Conservation (phyloP, 1,140 invertebrate species). For the Pseudomyrmex gracilis region DNA sequence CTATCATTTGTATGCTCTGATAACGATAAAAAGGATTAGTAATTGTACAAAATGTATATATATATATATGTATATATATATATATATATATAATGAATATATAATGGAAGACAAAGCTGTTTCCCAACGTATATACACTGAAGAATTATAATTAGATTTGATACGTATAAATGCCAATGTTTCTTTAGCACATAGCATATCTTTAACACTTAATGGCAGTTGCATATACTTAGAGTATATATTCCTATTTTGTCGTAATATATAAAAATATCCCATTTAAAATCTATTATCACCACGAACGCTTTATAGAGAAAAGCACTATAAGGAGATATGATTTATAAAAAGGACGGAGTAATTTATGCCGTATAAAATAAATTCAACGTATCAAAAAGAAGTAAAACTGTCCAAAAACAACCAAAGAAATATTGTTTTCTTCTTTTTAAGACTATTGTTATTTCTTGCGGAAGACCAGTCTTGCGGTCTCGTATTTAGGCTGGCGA, state of each 20-base stretch:
- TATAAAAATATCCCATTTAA: slow-evolving; percentile 62
- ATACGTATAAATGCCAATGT: slow-evolving; percentile 35
- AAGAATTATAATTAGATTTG: slow-evolving; percentile 61
- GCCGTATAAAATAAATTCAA: slow-evolving; percentile 16
- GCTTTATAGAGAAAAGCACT: slow-evolving; percentile 56
- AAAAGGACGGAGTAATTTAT: slow-evolving; percentile 67
- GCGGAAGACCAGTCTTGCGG: slow-evolving; percentile 59
- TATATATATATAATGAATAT: not conserved
- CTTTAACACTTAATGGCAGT: slow-evolving; percentile 36
- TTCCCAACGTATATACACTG: slow-evolving; percentile 51
- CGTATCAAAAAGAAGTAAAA: slow-evolving; percentile 51
- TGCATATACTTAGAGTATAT: slow-evolving; percentile 50
- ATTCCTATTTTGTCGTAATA: slow-evolving; percentile 5
- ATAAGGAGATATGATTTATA: slow-evolving; percentile 57
- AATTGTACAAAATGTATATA: slow-evolving; percentile 40
- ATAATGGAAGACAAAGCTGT: slow-evolving; percentile 71
- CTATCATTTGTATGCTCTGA: not conserved
- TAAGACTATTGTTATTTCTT: slow-evolving; percentile 41
- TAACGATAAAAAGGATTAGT: slow-evolving; percentile 31
- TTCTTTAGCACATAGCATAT: not conserved
- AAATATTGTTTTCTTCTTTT: slow-evolving; percentile 24
- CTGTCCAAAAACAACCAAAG: slow-evolving; percentile 36
- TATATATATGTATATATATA: slow-evolving; percentile 17
- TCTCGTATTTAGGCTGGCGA: slow-evolving; percentile 9
- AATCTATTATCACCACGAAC: slow-evolving; percentile 73